Evolutionary conservation across 2,888 invertebrate species (phyloP), one percentile per base, ranked within the genome.

Genomic region (Scaptomyza flava): DNA sequence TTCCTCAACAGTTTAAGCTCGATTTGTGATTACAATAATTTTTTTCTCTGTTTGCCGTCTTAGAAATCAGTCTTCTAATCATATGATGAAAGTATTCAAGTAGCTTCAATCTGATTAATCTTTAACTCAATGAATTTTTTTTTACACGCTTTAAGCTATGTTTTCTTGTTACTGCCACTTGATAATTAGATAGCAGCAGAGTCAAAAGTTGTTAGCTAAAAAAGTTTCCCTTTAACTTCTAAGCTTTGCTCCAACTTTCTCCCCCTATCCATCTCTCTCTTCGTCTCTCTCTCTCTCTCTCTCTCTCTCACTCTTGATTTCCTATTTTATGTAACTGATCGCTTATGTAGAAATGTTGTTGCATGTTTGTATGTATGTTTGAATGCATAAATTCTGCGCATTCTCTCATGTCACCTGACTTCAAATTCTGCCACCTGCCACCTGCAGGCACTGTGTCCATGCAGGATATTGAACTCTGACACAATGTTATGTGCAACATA

Each of bases 381-480:
- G 11, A n/a, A n/a, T 45, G 36, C 30, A 23, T 14, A 45, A 11
- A 41, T 60, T 54, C 17, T 45, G 50, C 47, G 20, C 31, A 14
- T 23, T 38, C 36, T 56, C 17, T 30, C 43, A n/a, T 27, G 27
- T 17, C 52, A 65, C 56, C 64, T 65, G 68, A 41, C 23, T 27
- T 12, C 20, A 11, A 27, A 54, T 33, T 20, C 46, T 38, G 61
- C 65, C 41, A 41, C 17, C 50, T 50, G 52, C 60, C 72, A 79
- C 77, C 77, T 77, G 73, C 76, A 58, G 53, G 51, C 60, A 48
- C 50, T 69, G 63, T 65, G 68, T 58, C 72, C 72, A 64, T 65
- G 68, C 66, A 86, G 85, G 86, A 86, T 86, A 86, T 86, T 86
- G 86, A 86, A 86, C 86, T 86, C 87, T 86, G 88, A 86, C 82